Conservation (phyloP, 2,888 invertebrate species). For the Spilosoma lubricipeda region DNA sequence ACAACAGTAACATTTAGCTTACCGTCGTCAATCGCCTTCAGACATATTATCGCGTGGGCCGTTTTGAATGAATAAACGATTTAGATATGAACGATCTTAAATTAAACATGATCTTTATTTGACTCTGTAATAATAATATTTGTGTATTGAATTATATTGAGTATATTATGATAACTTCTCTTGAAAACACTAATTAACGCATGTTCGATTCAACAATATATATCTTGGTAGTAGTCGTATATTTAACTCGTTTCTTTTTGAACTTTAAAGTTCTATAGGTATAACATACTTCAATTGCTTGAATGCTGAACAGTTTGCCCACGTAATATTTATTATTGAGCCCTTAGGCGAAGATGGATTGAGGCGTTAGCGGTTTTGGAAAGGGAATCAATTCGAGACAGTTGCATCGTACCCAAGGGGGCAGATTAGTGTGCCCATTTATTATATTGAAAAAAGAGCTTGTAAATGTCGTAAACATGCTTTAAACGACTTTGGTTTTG, state of each 20-base stretch:
- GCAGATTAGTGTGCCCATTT: too few relatives aligned
- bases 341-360: too few relatives aligned
- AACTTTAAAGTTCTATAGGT: too few relatives aligned
- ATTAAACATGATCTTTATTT: conserved; percentile 26
- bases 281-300: too few relatives aligned
- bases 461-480: too few relatives aligned
- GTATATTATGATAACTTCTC: background rate
- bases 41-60: conserved; percentile 60
- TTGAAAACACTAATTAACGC: background rate
- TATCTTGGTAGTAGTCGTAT: background rate
- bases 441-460: too few relatives aligned
- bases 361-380: too few relatives aligned
- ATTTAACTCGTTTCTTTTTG: background rate
- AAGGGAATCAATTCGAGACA: too few relatives aligned
- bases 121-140: background rate
- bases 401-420: too few relatives aligned
- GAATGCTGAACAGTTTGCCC: too few relatives aligned
- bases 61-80: conserved; percentile 46
- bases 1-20: conserved; percentile 42
- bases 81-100: conserved; percentile 25
- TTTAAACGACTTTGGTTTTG: too few relatives aligned
- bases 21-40: conserved; percentile 53
- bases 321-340: too few relatives aligned
- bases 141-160: background rate
- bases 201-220: background rate